Base-by-base conservation (phyloP, 2,113 vertebrate species). In the Engraulis encrasicolus region DNA sequence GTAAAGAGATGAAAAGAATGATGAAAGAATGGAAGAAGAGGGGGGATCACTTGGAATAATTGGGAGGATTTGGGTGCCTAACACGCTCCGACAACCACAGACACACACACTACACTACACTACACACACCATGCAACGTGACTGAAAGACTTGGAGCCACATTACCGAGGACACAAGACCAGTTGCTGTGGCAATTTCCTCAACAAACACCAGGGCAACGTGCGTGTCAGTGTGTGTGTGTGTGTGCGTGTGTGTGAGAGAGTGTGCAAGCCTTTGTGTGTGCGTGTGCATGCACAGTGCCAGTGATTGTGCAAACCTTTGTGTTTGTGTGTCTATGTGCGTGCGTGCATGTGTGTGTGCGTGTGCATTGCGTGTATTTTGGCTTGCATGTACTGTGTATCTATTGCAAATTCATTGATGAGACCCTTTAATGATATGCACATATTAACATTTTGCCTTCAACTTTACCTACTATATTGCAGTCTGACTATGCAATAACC, bases 91-190 rank as follows among this genome's bases (percentile, higher is more conserved):
- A 71, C 61, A 34, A 23, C 27, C 61, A 71, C 61, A 71, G n/a
- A n/a, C 61, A 34, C 61, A 71, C 61, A 71, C 61, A 34, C 61
- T n/a, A 45, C 82, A 45, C 36, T 48, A 19, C 38, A 61, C n/a
- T 49, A 61, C 50, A 19, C 38, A 61, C n/a, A 54, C 18, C 27
- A 49, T 66, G 45, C 49, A 82, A 20, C 78, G 74, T 17, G 4
- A 50, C 50, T 78, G 18, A 7, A 34, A 23, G 74, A 14, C 34
- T 84, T 23, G 38, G 20, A 45, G 36, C 40, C 5, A 37, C 80
- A 50, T 45, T 71, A 23, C 66, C 81, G 71, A 40, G 52, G 80
- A 81, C 80, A 71, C 23, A 80, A 52, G 50, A 37, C 54, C 50
- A 61, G 50, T 78, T 34, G 61, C 31, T 40, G 71, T 40, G 31